These are phyloP conservation scores for Crenichthys baileyi DNA, from an alignment of 2,797 vertebrate species.

Conservation along the genomic window DNA sequence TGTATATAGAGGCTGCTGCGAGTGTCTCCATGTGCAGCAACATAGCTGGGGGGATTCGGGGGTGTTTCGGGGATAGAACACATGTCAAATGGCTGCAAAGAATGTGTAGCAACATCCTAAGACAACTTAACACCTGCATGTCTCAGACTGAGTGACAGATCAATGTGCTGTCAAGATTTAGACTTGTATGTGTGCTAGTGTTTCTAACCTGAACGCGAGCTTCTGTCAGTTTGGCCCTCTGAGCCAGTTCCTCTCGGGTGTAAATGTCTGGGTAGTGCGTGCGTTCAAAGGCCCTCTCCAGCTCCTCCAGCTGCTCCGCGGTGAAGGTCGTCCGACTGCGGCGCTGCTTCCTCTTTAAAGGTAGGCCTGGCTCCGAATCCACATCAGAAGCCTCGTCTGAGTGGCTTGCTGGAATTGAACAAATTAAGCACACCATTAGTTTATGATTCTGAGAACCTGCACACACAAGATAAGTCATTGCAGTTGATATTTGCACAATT, in stretches of 20 bases:
- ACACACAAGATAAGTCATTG: conserved; percentile 15
- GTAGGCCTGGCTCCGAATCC: conserved; percentile 96
- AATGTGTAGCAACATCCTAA: conserved; percentile 81
- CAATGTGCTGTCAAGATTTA: conserved; percentile 3
- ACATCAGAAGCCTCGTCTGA: conserved; percentile 98
- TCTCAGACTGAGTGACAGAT: conserved; percentile 78
- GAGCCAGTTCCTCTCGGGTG: conserved; percentile 95
- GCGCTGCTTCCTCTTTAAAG: conserved; percentile 96
- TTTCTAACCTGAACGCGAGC: conserved; percentile 93
- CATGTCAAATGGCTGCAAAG: conserved; percentile 56
- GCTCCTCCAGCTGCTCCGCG: conserved; percentile 95
- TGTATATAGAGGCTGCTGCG: conserved; percentile 59
- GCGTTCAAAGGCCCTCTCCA: conserved; percentile 96
- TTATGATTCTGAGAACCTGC: conserved; percentile 12
- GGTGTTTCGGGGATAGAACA: conserved; percentile 4
- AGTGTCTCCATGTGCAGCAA: conserved; percentile 33
- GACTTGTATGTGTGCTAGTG: background rate
- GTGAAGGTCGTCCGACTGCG: conserved; percentile 97
- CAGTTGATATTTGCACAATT: conserved; percentile 38
- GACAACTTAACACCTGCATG: conserved; percentile 85
- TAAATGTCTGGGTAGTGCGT: conserved; percentile 99
- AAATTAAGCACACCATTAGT: conserved; percentile 32
- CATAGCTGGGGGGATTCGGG: conserved; percentile 20
- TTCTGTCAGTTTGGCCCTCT: conserved; percentile 96
- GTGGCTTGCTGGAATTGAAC: conserved; percentile 85